A percentile compares a stretch with the other conserved stretches of the same genome.
Conservation (phyloP, 2,797 vertebrate genomes). For the Megalops cyprinoides region DNA sequence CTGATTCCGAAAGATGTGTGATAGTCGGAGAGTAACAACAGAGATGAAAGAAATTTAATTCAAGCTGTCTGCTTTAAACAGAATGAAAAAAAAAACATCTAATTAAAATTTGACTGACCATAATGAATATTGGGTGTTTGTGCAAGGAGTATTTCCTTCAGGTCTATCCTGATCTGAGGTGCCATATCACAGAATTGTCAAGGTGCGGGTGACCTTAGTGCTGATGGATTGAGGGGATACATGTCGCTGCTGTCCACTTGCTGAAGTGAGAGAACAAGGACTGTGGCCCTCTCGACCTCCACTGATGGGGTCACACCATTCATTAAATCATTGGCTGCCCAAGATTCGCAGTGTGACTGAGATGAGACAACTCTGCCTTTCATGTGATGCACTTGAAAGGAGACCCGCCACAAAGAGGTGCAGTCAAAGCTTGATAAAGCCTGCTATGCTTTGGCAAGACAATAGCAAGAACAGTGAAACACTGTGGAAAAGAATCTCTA, state of each 20-base stretch:
- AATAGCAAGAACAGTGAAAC: background rate
- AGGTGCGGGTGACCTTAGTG: constrained; percentile 12
- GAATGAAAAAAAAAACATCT: background rate
- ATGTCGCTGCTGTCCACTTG: background rate
- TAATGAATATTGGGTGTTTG: background rate
- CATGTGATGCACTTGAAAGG: background rate
- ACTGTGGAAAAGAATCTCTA: too few relatives aligned
- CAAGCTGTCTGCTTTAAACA: background rate
- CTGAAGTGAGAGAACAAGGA: constrained; percentile 47
- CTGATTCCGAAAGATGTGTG: too few relatives aligned
- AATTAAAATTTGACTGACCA: background rate
- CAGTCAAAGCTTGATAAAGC: background rate
- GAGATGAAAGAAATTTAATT: background rate
- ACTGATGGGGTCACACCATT: constrained; percentile 72
- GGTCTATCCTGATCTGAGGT: constrained; percentile 64
- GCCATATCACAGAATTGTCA: constrained; percentile 69
- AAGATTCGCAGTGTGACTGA: constrained; percentile 36
- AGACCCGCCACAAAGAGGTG: background rate
- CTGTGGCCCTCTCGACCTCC: constrained; percentile 66
- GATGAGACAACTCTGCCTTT: background rate
- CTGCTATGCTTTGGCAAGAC: background rate
- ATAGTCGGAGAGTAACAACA: background rate
- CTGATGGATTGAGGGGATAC: constrained; percentile 2
- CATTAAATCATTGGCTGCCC: constrained; percentile 70
- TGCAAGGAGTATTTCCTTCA: background rate